Conservation (phyloP, 1,140 invertebrate species). For the Macrosteles quadrilineatus region DNA sequence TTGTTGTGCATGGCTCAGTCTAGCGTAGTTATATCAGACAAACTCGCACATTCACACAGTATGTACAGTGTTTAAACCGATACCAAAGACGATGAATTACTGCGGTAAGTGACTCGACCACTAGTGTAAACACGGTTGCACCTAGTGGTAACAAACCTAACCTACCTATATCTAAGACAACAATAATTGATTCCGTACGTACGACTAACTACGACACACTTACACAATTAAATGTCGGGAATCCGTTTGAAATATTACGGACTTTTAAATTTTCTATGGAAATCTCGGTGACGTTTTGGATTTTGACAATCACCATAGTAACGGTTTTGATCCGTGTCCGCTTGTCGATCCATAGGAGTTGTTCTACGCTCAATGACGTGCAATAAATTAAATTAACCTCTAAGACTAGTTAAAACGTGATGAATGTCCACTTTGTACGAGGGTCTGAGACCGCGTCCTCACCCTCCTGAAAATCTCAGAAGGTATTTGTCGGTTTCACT, state of each 20-base stretch:
- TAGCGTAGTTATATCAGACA: not conserved
- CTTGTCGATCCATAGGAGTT: not conserved
- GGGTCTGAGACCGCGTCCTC: not conserved
- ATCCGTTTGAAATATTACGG: not conserved
- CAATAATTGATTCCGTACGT: conserved; percentile 28
- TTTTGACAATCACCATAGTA: not conserved
- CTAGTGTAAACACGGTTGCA: conserved; percentile 11
- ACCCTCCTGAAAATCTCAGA: not conserved
- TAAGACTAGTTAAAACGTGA: conserved; percentile 6
- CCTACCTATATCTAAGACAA: conserved; percentile 21
- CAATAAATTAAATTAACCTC: not conserved
- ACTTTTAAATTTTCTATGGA: not conserved
- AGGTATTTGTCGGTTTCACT: conserved; percentile 19
- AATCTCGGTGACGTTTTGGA: not conserved
- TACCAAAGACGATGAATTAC: conserved; percentile 16
- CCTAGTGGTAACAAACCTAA: conserved; percentile 21
- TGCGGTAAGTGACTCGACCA: not conserved
- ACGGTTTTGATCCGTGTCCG: conserved; percentile 1
- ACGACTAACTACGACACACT: conserved; percentile 26
- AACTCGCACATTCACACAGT: not conserved
- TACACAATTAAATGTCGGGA: conserved; percentile 22
- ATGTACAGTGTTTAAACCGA: conserved; percentile 22
- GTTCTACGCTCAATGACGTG: too few relatives aligned
- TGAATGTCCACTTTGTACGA: conserved; percentile 23
- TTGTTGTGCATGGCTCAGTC: not conserved